Evolutionary conservation across 2,888 invertebrate genomes (phyloP).

Genomic region (Pseudococcus jackbeardsleyi): DNA sequence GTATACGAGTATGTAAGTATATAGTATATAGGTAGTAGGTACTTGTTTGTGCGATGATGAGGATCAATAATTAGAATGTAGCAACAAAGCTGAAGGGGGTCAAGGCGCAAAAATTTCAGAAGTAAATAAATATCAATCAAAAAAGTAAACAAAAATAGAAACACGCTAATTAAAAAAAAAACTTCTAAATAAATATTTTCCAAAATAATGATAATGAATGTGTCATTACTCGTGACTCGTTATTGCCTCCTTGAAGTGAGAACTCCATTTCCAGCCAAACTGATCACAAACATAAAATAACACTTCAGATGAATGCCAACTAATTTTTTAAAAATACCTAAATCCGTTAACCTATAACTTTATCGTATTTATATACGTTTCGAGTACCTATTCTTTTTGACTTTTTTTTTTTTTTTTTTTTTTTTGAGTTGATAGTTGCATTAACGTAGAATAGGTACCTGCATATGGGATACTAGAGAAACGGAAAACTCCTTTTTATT

Average conservation of each 20-base stretch:
- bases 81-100: slow-evolving; percentile 44
- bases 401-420: no score
- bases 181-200: slow-evolving; percentile 66
- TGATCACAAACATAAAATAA: slow-evolving; percentile 69
- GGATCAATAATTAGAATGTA: slow-evolving; percentile 24
- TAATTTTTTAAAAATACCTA: not conserved
- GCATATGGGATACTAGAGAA: no score
- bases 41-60: slow-evolving; percentile 32
- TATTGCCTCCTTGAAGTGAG: slow-evolving; percentile 97
- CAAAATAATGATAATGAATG: slow-evolving; percentile 31
- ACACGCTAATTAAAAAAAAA: slow-evolving; percentile 62
- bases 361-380: not conserved
- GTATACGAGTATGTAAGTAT: not conserved
- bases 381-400: no score
- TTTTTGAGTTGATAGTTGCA: no score
- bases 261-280: slow-evolving; percentile 97
- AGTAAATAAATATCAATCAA: slow-evolving; percentile 66
- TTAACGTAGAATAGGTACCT: no score
- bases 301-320: slow-evolving; percentile 57
- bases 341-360: not conserved
- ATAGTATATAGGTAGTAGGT: not conserved
- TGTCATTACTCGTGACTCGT: slow-evolving; percentile 83
- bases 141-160: slow-evolving; percentile 67
- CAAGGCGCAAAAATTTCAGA: slow-evolving; percentile 40
- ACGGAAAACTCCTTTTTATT: no score